Conservation (phyloP, 2,888 invertebrate genomes). For the Cancer borealis region DNA sequence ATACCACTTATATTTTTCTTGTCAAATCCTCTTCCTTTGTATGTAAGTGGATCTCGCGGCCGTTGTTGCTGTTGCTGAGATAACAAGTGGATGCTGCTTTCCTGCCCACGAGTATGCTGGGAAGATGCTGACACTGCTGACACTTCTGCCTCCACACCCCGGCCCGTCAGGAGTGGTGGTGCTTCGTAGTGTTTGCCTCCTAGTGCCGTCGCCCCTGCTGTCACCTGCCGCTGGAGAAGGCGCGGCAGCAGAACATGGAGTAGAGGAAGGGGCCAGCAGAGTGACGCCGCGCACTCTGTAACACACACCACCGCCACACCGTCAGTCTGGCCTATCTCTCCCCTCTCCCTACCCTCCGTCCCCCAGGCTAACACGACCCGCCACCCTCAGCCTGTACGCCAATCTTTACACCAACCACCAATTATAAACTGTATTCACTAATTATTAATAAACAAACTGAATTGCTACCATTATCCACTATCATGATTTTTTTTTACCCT, state of each 20-base stretch:
- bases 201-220: background rate
- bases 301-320: background rate
- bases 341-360: background rate
- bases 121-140: background rate
- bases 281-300: background rate
- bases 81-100: no score
- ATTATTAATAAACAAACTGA: background rate
- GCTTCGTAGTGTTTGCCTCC: background rate
- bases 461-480: background rate
- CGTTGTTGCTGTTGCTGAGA: no score
- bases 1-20: no score
- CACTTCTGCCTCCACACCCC: background rate
- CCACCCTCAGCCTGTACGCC: background rate
- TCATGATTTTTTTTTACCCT: background rate
- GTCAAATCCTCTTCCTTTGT: no score
- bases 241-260: conserved; percentile 31
- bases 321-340: background rate
- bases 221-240: conserved; percentile 3
- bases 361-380: background rate
- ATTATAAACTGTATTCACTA: background rate
- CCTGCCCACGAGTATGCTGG: no score
- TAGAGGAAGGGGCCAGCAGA: background rate
- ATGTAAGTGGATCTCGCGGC: no score
- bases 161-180: background rate
- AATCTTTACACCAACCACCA: background rate